These are phyloP conservation scores for Muntiacus muntjak DNA, from an alignment of 2,113 vertebrate genomes.

Conservation along the genomic window DNA sequence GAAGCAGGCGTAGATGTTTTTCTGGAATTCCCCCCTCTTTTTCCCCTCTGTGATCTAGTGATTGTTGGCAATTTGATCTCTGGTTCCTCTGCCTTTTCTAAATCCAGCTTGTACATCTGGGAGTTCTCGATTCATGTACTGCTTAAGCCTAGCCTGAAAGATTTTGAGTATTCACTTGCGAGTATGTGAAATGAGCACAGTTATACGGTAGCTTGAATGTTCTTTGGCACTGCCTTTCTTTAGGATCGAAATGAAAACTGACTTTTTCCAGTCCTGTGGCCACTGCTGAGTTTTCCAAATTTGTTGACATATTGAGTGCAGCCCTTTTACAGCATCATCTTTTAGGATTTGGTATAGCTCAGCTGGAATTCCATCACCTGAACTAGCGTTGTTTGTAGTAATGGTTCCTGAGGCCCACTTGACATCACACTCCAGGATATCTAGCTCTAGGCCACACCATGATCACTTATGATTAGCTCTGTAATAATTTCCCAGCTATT, in stretches of 20 bases:
- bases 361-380: neutral
- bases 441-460: neutral
- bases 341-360: neutral
- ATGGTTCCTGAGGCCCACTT: neutral
- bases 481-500: neutral
- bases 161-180: neutral
- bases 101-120: neutral
- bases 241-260: neutral
- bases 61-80: neutral
- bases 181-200: neutral
- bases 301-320: neutral
- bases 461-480: neutral
- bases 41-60: neutral
- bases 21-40: neutral
- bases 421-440: neutral
- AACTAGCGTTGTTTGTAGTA: neutral
- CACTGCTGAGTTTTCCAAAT: neutral
- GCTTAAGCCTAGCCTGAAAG: neutral
- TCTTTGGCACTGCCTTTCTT: neutral
- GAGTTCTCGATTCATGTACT: neutral
- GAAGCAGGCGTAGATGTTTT: neutral
- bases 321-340: neutral
- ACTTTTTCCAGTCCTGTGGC: neutral
- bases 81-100: neutral
- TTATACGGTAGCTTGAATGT: neutral